A percentile compares a stretch with the other conserved stretches of the same genome.
These are phyloP conservation scores for Phataginus tetradactyla DNA, from an alignment of 2,797 vertebrate species.

Conservation along the genomic window DNA sequence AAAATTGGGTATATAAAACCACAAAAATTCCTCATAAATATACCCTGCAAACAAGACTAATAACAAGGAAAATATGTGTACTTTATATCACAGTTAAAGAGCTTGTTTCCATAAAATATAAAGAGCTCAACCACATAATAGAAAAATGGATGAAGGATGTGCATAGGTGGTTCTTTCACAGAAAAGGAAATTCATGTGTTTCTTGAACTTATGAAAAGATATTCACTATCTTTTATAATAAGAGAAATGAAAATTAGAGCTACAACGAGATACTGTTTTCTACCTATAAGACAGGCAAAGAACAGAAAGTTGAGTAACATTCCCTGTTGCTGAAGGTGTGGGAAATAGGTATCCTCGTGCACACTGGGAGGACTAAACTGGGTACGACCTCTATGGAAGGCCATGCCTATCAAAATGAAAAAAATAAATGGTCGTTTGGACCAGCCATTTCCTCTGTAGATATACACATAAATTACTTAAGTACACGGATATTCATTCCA, in stretches of 20 bases:
- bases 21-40: neutral
- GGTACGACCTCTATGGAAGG: neutral
- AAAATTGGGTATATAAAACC: neutral
- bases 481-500: neutral
- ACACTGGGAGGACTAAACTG: too few relatives aligned
- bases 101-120: neutral
- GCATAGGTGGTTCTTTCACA: neutral
- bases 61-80: neutral
- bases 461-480: neutral
- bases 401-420: neutral
- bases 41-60: neutral
- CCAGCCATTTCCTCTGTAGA: neutral
- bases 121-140: neutral
- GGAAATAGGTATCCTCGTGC: neutral
- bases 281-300: neutral
- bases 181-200: neutral
- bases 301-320: neutral
- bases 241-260: neutral
- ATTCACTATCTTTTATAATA: neutral
- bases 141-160: neutral
- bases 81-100: neutral
- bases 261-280: neutral
- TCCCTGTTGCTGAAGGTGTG: neutral
- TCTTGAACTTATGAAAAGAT: constrained; percentile 5
- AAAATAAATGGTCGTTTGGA: neutral